These are phyloP conservation scores for Boloria euphrosyne DNA, from an alignment of 2,888 invertebrate species.

Conservation along the genomic window DNA sequence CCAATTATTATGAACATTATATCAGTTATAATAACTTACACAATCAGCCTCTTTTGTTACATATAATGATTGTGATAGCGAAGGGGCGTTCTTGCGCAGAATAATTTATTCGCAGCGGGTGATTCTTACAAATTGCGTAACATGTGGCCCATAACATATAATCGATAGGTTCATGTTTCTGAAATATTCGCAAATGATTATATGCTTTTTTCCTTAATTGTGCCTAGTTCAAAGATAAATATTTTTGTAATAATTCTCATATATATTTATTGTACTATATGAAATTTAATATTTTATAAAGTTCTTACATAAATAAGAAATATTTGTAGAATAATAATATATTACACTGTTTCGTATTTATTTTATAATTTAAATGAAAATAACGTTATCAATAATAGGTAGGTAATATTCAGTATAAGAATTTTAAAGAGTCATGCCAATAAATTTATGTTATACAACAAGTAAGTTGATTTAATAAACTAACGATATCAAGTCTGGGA, in stretches of 20 bases:
- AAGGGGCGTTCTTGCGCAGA: constrained; percentile 62
- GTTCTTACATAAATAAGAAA: too few species aligned
- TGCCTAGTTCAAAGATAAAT: too few species aligned
- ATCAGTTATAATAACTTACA: constrained; percentile 62
- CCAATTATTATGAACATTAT: constrained; percentile 61
- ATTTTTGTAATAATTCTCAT: too few species aligned
- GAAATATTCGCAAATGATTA: constrained; percentile 25
- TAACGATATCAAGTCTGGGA: neutral
- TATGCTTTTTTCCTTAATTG: constrained; percentile 2
- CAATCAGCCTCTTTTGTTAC: constrained; percentile 75
- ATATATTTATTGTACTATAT: too few species aligned
- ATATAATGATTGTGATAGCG: constrained; percentile 63
- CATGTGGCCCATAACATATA: constrained; percentile 62
- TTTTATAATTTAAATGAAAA: too few species aligned
- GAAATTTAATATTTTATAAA: too few species aligned
- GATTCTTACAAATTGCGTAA: constrained; percentile 74
- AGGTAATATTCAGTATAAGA: too few species aligned
- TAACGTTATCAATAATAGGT: too few species aligned
- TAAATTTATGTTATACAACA: neutral
- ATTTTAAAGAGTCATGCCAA: too few species aligned
- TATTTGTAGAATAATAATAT: too few species aligned
- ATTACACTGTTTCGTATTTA: too few species aligned
- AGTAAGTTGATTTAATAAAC: neutral
- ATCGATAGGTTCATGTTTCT: constrained; percentile 52
- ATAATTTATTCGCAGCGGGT: constrained; percentile 77